phyloP scores from a whole-genome alignment of 92 coral and sea anemone species.

The Galaxea fascicularis region DNA sequence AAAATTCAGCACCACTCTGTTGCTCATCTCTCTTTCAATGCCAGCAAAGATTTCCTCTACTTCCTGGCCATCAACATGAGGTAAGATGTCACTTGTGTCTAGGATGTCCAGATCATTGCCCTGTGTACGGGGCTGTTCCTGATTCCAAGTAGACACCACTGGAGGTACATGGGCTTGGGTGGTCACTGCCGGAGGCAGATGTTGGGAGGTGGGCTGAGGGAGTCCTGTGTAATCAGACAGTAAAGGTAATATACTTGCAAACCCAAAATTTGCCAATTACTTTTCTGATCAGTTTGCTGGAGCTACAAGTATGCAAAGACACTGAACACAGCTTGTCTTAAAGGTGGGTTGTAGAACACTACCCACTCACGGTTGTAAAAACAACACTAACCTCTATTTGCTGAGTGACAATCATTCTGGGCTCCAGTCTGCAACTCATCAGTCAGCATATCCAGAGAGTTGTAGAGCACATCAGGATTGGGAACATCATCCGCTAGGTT shows the following conservation, averaged over 20 bases:
- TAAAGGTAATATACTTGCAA: no score
- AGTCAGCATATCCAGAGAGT: conserved; percentile 78
- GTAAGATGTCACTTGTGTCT: conserved; percentile 78
- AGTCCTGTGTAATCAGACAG: not conserved
- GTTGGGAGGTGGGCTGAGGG: conserved; percentile 25
- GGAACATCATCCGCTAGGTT: conserved; percentile 83
- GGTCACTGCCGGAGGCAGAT: conserved; percentile 14
- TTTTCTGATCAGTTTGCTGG: no score
- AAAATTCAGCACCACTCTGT: conserved; percentile 56
- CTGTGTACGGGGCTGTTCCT: conserved; percentile 69
- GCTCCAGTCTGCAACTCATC: conserved; percentile 72
- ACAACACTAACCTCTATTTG: conserved; percentile 22
- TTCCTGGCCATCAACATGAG: conserved; percentile 97
- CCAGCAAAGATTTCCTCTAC: conserved; percentile 97
- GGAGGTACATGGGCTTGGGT: conserved; percentile 47
- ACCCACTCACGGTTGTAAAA: no score
- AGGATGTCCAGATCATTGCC: conserved; percentile 87
- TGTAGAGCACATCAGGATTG: conserved; percentile 84
- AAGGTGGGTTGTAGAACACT: no score
- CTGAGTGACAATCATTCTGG: conserved; percentile 54
- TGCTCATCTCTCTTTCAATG: conserved; percentile 86
- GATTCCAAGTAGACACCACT: conserved; percentile 63
- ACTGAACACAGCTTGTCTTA: no score
- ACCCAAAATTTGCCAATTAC: no score
- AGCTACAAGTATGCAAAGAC: no score